These are phyloP conservation scores for Taeniopygia guttata DNA, from an alignment of 2,797 vertebrate genomes.

Conservation along the genomic window DNA sequence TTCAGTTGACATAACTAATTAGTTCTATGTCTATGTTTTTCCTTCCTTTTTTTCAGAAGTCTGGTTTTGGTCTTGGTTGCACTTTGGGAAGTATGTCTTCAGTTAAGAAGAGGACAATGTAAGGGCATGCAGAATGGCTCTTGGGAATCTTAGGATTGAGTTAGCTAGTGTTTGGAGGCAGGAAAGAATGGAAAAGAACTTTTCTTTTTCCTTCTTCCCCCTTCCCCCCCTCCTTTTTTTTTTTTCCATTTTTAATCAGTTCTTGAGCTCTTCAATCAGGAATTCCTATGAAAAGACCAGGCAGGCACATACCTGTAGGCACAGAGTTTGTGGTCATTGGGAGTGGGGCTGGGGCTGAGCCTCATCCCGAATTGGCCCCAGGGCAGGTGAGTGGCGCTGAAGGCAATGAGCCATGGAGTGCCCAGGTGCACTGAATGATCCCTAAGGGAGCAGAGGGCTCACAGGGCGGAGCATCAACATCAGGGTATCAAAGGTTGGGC, in stretches of 20 bases:
- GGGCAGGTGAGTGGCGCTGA: not conserved
- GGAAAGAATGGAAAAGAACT: not conserved
- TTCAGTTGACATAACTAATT: not conserved
- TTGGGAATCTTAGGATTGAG: not conserved
- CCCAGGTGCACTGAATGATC: not conserved
- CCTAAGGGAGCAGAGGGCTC: not conserved
- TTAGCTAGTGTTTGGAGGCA: not conserved
- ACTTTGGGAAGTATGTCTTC: not conserved
- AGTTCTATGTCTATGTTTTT: not conserved
- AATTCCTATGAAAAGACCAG: not conserved
- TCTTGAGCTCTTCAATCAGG: not conserved
- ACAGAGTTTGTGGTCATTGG: not conserved
- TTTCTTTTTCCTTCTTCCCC: not conserved
- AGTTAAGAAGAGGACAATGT: not conserved
- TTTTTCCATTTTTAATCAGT: not conserved
- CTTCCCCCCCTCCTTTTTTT: too few relatives aligned
- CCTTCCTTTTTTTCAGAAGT: not conserved
- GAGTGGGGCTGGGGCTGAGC: not conserved
- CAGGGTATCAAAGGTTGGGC: not conserved
- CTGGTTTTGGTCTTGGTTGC: not conserved
- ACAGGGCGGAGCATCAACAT: not conserved
- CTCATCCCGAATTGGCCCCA: not conserved
- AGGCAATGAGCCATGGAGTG: not conserved
- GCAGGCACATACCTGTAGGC: not conserved
- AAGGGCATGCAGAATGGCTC: not conserved